Evolutionary conservation across 2,797 vertebrate species (phyloP).

Genomic region (Allobates femoralis): DNA sequence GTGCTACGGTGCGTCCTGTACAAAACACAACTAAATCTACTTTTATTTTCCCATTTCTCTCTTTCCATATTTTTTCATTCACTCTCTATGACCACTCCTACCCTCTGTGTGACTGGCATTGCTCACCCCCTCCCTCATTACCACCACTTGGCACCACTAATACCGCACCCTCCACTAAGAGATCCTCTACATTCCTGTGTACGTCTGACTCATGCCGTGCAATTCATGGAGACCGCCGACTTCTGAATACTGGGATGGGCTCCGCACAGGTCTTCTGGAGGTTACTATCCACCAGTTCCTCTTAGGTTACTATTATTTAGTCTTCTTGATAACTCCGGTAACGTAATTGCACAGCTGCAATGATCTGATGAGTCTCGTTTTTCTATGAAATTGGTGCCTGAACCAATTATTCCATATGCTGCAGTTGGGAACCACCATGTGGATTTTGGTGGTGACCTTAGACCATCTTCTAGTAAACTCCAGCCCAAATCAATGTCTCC

Average conservation of each 20-base stretch:
- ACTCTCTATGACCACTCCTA: neutral
- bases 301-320: neutral
- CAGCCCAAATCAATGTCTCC: too few relatives aligned
- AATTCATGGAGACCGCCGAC: neutral
- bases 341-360: neutral
- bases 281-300: neutral
- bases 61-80: neutral
- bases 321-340: neutral
- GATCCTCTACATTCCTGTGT: slow-evolving; percentile 20
- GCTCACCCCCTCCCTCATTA: too few relatives aligned
- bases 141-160: neutral
- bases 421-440: too few relatives aligned
- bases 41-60: neutral
- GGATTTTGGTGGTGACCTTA: neutral
- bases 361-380: too few relatives aligned
- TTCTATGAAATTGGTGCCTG: too few relatives aligned
- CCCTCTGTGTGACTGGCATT: neutral
- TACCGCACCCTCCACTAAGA: neutral
- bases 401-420: too few relatives aligned
- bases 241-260: slow-evolving; percentile 3
- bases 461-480: too few relatives aligned
- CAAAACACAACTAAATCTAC: neutral
- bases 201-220: slow-evolving; percentile 13
- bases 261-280: neutral
- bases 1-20: neutral